Base-by-base conservation (phyloP, 2,888 invertebrate genomes). In the Eulithis prunata region DNA sequence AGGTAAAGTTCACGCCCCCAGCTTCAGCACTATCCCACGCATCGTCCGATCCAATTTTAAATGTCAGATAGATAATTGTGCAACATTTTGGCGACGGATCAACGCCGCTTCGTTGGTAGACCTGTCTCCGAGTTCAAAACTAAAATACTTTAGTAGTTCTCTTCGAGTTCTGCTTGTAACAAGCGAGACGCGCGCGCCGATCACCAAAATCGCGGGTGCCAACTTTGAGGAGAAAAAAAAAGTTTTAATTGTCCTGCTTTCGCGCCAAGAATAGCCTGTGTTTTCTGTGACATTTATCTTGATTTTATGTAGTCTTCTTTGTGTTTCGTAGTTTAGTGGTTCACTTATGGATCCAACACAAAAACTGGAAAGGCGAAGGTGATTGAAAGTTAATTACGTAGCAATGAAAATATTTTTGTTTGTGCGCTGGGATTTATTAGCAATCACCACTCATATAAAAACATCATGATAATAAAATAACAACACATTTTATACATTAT, bases 21-120 rank as follows among this genome's bases (percentile, higher is more conserved):
- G 69, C 83, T 83, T 84, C 78, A 75, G 79, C 68, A 64, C 78
- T 82, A 84, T 76, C 80, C 80, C 80, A 80, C 84, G 82, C 81
- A 75, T 78, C 78, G 81, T 85, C 83, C 85, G 90, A 86, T 90
- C 91, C 90, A 89, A 91, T 92, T 93, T 93, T 91, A 91, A 92
- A 92, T 93, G 91, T 92, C 92, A 92, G 89, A 88, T 88, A 89
- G 90, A 89, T 91, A 91, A 91, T 92, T 92, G 91, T 91, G 91
- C 86, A 91, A 91, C 86, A 73, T 80, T 78, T 86, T 90, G 91
- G 91, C 91, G 85, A 82, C 83, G 78, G 80, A 83, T 90, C 90
- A 90, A 89, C 85, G 45, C 77, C 73, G 77, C 68, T 71, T 73
- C 75, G 63, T 69, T 66, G 76, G 80, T 71, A 82, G 83, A 83